Evolutionary conservation across 1,140 invertebrate species (phyloP), one percentile per base, ranked within the genome.

Genomic region (Drosophila arawakana): DNA sequence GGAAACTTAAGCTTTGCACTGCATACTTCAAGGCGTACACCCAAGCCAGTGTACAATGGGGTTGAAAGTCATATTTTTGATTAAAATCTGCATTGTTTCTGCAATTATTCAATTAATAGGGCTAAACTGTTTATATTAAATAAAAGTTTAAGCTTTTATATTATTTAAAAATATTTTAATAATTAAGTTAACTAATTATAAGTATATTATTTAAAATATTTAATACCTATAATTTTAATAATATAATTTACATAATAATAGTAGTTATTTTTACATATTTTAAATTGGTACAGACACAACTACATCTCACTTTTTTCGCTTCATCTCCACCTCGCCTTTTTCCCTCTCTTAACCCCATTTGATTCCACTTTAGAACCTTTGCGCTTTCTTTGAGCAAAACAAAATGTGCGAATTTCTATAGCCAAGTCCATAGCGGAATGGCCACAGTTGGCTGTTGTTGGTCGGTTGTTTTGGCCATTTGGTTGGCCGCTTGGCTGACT

Each of bases 401-500:
- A 61, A 69, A 69, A 44, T 62, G 25, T 59, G 30, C 10, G 43
- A 13, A 49, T 57, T 57, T 47, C 34, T 37, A 10, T 63, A 30
- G 60, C 18, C 15, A 57, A 25, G 52, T 30, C 43, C 47, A 50
- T 9, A 41, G 4, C 9, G 15, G n/a, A 44, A 18, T 34, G 18
- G 18, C 6, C 49, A 46, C 68, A 70, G 59, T 43, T 60, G 47
- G 35, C 55, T 47, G 55, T 50, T 55, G 59, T 76, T 60, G 41
- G 59, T 76, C 55, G 34, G 35, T 41, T 67, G 57, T 37, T 73
- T 70, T 71, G 75, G 71, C 66, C 63, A 65, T 68, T 81, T 83
- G 78, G 73, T 75, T 83, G 77, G 76, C 68, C 74, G 81, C 81
- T 83, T 83, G 81, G 81, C 81, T 86, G 81, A 78, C 70, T 86